Evolutionary conservation across 1,140 invertebrate species (phyloP).

Genomic region (Caenorhabditis briggsae): DNA sequence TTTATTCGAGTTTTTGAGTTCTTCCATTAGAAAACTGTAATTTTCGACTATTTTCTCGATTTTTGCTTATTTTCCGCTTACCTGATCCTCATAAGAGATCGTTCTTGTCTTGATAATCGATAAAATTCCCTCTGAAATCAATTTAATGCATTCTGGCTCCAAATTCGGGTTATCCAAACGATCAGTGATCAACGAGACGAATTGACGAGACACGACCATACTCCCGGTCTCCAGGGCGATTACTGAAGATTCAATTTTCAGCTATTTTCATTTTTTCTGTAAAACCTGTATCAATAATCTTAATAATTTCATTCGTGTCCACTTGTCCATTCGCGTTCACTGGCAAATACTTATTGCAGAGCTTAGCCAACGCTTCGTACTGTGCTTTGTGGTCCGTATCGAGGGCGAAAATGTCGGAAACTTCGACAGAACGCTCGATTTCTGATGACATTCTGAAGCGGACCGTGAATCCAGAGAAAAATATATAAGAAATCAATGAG

Average conservation of each 20-base stretch:
- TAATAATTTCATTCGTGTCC: conserved; percentile 17
- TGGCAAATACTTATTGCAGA: conserved; percentile 34
- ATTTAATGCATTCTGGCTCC: neutral
- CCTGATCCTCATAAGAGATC: conserved; percentile 64
- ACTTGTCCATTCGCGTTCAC: neutral
- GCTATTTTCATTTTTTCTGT: neutral
- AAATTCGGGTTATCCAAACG: conserved; percentile 39
- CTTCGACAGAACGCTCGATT: conserved; percentile 3
- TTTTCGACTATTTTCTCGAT: too few species aligned
- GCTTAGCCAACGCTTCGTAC: conserved; percentile 24
- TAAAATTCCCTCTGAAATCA: conserved; percentile 38
- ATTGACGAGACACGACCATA: conserved; percentile 64
- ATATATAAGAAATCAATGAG: neutral
- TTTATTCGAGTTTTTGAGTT: too few species aligned
- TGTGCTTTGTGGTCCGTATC: conserved; percentile 62
- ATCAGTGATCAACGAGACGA: conserved; percentile 18
- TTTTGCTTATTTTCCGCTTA: neutral
- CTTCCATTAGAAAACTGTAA: too few species aligned
- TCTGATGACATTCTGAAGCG: neutral
- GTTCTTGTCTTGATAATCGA: conserved; percentile 55
- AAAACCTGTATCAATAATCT: conserved; percentile 36
- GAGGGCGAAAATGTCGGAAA: conserved; percentile 50
- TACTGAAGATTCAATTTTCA: conserved; percentile 18
- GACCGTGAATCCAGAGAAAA: neutral
- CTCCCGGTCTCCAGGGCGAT: conserved; percentile 57